These are phyloP conservation scores for Harlomillsia oculata DNA, from an alignment of 1,140 invertebrate genomes.

Conservation along the genomic window DNA sequence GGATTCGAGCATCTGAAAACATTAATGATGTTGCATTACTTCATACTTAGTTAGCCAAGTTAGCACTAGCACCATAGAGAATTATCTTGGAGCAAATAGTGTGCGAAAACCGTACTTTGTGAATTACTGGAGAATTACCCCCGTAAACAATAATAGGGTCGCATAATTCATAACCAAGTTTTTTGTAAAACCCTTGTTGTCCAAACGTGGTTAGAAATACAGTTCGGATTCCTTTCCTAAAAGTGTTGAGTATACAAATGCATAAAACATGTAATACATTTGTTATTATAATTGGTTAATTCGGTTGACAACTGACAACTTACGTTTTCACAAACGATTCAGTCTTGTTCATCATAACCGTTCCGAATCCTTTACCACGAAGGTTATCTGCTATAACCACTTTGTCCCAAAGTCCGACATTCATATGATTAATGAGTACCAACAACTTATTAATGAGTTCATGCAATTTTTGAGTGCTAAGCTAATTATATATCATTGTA, in stretches of 20 bases:
- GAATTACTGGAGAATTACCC: constrained; percentile 8
- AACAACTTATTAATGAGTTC: not conserved
- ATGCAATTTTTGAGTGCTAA: not conserved
- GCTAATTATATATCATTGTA: not conserved
- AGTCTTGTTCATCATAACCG: constrained; percentile 54
- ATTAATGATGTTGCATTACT: not conserved
- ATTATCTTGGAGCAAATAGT: not conserved
- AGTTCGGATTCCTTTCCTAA: constrained; percentile 48
- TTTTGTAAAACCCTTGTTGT: constrained; percentile 63
- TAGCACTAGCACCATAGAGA: not conserved
- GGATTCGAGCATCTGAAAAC: not conserved
- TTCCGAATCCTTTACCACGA: constrained; percentile 62
- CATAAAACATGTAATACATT: not conserved
- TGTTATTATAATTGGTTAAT: not conserved
- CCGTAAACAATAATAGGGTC: constrained; percentile 58
- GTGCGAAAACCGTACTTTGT: constrained; percentile 5
- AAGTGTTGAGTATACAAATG: not conserved
- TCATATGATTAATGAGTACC: not conserved
- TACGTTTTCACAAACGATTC: constrained; percentile 55
- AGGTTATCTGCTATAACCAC: constrained; percentile 59
- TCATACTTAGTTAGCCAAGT: not conserved
- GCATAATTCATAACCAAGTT: constrained; percentile 60
- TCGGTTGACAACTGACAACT: not conserved
- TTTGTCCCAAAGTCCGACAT: constrained; percentile 23
- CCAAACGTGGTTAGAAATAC: constrained; percentile 66